Evolutionary conservation across 2,797 vertebrate species (phyloP), one percentile per base, ranked within the genome.

Genomic region (Urophycis tenuis): DNA sequence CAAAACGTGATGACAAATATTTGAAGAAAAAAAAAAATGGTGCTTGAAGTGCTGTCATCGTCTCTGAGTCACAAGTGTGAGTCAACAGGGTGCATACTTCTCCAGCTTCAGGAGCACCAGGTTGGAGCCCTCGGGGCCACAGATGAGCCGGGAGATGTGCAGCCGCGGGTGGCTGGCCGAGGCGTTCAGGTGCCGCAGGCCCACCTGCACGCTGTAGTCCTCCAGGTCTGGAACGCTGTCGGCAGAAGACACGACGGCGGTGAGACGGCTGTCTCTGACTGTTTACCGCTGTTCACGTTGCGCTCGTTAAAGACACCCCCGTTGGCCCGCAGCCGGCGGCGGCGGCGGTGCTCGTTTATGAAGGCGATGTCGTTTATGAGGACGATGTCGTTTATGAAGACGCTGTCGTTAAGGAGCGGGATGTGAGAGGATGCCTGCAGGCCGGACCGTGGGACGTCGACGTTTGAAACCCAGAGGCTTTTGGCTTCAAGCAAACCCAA

Each of bases 201-300:
- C 97, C 30, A 98, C 95, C 92, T 95, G 97, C 33, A 95, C 95
- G 74, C 95, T 95, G 88, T 97, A 98, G 73, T 96, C 96, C 84
- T 91, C 94, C 75, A 99, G 91, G 81, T 97, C 95, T 86, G 94
- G 96, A 89, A 96, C 94, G 72, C 97, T 98, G 92, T 73, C 22
- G 15, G 34, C 29, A 25, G n/a, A n/a, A 76, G 64, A 67, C 39
- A 49, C 41, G 19, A 19, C n/a, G n/a, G 22, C 17, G 1, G 41
- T 49, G 1, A 49, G 41, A 5, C 3, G 41, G 19, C 17, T 49
- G 39, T 41, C n/a, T n/a, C n/a, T n/a, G n/a, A n/a, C n/a, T n/a
- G n/a, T n/a, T n/a, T n/a, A n/a, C n/a, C n/a, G n/a, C n/a, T n/a
- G n/a, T n/a, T n/a, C n/a, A n/a, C n/a, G n/a, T n/a, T n/a, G n/a